Evolutionary conservation across 1,140 invertebrate species (phyloP).

Genomic region (Drosophila punjabiensis): DNA sequence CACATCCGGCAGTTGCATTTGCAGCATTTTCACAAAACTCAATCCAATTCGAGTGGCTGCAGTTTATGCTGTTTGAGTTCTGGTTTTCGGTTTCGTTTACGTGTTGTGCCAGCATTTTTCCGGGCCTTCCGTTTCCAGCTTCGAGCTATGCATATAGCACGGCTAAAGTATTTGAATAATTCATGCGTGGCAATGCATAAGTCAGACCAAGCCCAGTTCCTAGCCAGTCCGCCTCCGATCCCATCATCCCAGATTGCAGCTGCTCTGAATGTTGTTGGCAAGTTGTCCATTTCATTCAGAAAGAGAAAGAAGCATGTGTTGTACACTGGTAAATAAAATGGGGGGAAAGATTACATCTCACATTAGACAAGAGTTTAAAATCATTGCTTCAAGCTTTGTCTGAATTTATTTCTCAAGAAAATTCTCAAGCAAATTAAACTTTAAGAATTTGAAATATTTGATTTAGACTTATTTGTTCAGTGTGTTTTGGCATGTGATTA

Average conservation of each 20-base stretch:
- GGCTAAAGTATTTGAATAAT: conserved; percentile 69
- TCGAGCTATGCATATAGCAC: conserved; percentile 44
- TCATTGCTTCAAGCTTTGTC: neutral
- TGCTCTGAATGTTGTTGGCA: conserved; percentile 25
- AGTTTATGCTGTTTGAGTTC: conserved; percentile 73
- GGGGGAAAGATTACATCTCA: neutral
- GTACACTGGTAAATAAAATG: neutral
- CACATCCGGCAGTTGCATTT: conserved; percentile 27
- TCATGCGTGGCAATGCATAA: conserved; percentile 79
- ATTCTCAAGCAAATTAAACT: neutral
- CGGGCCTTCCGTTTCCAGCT: conserved; percentile 26
- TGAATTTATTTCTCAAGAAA: neutral
- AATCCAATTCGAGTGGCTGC: conserved; percentile 71
- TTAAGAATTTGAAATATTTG: neutral
- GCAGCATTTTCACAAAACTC: conserved; percentile 44
- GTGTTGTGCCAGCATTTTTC: conserved; percentile 45
- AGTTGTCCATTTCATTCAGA: conserved; percentile 30
- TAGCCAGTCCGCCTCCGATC: neutral
- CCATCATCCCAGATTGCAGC: conserved; percentile 31
- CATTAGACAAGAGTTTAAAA: neutral
- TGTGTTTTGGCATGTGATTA: conserved; percentile 28
- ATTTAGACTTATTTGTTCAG: neutral
- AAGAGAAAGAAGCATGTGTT: neutral
- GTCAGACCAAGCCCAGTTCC: conserved; percentile 45
- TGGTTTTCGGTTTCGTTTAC: conserved; percentile 45